Conservation (phyloP, 2,888 invertebrate species). For the Dromius quadrimaculatus region DNA sequence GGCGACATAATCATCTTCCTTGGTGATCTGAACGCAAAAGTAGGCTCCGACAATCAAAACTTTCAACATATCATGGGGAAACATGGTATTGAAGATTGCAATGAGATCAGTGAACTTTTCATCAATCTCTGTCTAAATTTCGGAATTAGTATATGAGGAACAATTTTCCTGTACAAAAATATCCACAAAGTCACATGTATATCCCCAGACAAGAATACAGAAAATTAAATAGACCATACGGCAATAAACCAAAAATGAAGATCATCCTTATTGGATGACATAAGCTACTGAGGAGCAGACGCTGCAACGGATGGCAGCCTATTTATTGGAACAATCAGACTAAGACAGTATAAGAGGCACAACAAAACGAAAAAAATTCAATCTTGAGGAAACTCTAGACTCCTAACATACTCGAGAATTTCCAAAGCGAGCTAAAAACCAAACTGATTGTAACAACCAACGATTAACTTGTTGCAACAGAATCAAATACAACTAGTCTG, state of each 20-base stretch:
- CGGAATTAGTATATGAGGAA: conserved; percentile 5
- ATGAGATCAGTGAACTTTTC: conserved; percentile 2
- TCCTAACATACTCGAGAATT: conserved; percentile 4
- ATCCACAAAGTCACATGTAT: conserved; percentile 49
- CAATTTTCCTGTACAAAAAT: conserved; percentile 36
- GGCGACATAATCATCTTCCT: background rate
- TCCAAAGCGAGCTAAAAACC: conserved; percentile 3
- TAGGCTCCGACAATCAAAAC: background rate
- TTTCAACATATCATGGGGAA: background rate
- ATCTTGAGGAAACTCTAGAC: no score
- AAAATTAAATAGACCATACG: conserved; percentile 46
- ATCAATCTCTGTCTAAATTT: conserved; percentile 1
- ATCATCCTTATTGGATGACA: conserved; percentile 20
- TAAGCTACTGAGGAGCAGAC: conserved; percentile 42
- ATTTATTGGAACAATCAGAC: conserved; percentile 2
- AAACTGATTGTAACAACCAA: conserved; percentile 4
- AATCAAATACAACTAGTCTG: conserved; percentile 11
- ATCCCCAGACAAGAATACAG: conserved; percentile 37
- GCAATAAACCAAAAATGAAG: conserved; percentile 24
- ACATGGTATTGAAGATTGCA: background rate
- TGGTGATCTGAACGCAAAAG: background rate
- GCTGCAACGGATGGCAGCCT: conserved; percentile 32
- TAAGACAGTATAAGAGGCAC: background rate
- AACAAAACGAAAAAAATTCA: no score
- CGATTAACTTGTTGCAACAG: background rate